Base-by-base conservation (phyloP, 1,140 invertebrate genomes). In the Rhyacophila brunnea region DNA sequence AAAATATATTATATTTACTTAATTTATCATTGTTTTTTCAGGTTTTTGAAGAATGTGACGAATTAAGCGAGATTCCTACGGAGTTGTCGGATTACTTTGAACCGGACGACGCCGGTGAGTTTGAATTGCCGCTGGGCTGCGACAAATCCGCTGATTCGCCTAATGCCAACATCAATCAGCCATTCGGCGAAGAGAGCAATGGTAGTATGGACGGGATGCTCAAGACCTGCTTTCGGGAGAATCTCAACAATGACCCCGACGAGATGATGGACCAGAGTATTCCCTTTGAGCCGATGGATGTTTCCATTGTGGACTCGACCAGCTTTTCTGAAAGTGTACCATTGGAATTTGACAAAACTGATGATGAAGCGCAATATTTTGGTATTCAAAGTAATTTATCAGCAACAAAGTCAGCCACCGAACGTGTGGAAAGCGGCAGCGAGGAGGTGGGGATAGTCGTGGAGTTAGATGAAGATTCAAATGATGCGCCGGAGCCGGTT, bases 161-260 rank as follows among this genome's bases (percentile, higher is more conserved):
- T 1, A 23, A 36, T 14, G 51, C 58, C 32, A 46, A 60, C 28
- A 56, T 64, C 14, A 48, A 52, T 13, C 28, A 53, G 19, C 28
- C 44, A 10, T 52, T 61, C n/a, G 63, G 52, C 14, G 63, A 65
- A 9, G 63, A 61, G 18, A 65, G 63, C 35, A 65, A 65, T 45
- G 62, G 62, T 9, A 61, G 58, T 20, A 61, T 65, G 58, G 63
- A 65, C 15, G 62, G 58, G 6, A 54, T 60, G 47, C 18, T 64
- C 3, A 60, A 65, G 40, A 52, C 58, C 0, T 65, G 58, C 40
- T 61, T 61, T 11, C 19, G 53, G 44, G 58, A 61, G 7, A 61
- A 61, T 32, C 9, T 28, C 4, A 28, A 28, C 23, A 28, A 59
- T 59, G n/a, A 60, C 52, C 28, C 18, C 32, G 45, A 36, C 23